A percentile compares a stretch with the other conserved stretches of the same genome.
Evolutionary conservation across 1,140 invertebrate species (phyloP).

Genomic region (Lepidotrigona ventralis): DNA sequence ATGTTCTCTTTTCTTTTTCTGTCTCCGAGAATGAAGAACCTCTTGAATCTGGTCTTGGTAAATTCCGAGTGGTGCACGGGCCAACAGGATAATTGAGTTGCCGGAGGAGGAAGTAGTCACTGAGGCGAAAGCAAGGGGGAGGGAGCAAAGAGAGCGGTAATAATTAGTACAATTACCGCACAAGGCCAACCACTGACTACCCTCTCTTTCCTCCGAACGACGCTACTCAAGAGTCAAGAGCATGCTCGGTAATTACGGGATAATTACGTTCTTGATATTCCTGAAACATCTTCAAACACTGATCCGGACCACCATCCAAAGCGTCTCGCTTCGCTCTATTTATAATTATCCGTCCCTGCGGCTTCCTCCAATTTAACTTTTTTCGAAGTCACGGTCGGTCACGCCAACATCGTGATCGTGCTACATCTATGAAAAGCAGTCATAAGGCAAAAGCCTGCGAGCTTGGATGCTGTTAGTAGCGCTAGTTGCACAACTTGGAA

Average conservation of each 20-base stretch:
- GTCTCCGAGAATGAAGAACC: conserved; percentile 50
- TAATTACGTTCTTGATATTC: conserved; percentile 80
- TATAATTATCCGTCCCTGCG: conserved; percentile 60
- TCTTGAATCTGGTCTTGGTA: conserved; percentile 52
- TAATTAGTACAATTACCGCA: conserved; percentile 79
- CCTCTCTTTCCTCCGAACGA: conserved; percentile 56
- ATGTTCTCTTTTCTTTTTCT: background rate
- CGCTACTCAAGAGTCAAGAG: conserved; percentile 73
- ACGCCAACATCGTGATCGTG: background rate
- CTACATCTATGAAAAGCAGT: background rate
- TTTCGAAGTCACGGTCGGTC: conserved; percentile 44
- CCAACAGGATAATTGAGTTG: conserved; percentile 59
- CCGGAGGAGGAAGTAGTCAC: conserved; percentile 51
- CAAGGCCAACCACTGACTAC: conserved; percentile 77
- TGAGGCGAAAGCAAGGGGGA: conserved; percentile 12
- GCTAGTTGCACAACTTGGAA: background rate
- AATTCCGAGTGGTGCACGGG: conserved; percentile 38
- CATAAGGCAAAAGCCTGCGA: background rate
- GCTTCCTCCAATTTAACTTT: conserved; percentile 1
- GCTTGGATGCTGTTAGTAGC: background rate
- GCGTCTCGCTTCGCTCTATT: conserved; percentile 57
- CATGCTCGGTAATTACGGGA: conserved; percentile 77
- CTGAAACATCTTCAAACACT: conserved; percentile 74
- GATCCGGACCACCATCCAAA: conserved; percentile 57
- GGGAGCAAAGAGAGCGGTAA: conserved; percentile 69